A percentile compares a stretch with the other conserved stretches of the same genome.
Conservation (phyloP, 92 coral and sea anemone species). For the Siderastrea siderea region DNA sequence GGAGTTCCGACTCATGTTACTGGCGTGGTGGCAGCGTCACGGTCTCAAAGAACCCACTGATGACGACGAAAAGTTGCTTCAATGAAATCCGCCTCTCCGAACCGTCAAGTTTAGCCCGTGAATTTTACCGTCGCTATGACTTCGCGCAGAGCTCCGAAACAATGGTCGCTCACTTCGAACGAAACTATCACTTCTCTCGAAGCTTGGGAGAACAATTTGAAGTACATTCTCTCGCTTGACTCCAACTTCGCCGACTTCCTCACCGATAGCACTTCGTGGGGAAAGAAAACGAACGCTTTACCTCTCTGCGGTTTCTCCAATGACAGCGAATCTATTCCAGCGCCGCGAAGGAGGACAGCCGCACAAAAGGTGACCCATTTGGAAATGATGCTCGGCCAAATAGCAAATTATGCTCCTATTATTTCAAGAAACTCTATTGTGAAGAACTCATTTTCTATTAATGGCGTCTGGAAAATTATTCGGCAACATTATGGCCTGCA, state of each 20-base stretch:
- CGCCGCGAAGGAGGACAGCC: slow-evolving; percentile 62
- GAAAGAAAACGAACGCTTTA: slow-evolving; percentile 46
- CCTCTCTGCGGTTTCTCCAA: slow-evolving; percentile 25
- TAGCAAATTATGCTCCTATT: slow-evolving; percentile 61
- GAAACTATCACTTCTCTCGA: slow-evolving; percentile 67
- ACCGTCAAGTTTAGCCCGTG: background rate
- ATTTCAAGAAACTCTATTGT: slow-evolving; percentile 55
- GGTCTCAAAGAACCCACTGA: slow-evolving; percentile 3
- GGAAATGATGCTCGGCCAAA: slow-evolving; percentile 61
- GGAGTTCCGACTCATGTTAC: too few relatives aligned
- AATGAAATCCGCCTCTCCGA: slow-evolving; percentile 6
- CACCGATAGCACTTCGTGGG: slow-evolving; percentile 46
- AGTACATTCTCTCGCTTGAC: slow-evolving; percentile 53
- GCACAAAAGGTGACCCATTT: slow-evolving; percentile 51
- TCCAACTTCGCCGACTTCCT: slow-evolving; percentile 48
- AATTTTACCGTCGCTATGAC: slow-evolving; percentile 11
- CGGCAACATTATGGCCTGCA: slow-evolving; percentile 59
- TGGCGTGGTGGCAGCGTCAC: slow-evolving; percentile 19
- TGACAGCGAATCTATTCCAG: slow-evolving; percentile 55
- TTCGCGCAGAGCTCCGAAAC: slow-evolving; percentile 55
- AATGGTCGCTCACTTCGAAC: slow-evolving; percentile 65
- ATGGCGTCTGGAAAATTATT: slow-evolving; percentile 57
- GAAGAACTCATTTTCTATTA: slow-evolving; percentile 65
- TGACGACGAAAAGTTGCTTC: slow-evolving; percentile 3
- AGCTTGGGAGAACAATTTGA: slow-evolving; percentile 52